Base-by-base conservation (phyloP, 1,140 invertebrate genomes). In the Drosophila kikkawai region DNA sequence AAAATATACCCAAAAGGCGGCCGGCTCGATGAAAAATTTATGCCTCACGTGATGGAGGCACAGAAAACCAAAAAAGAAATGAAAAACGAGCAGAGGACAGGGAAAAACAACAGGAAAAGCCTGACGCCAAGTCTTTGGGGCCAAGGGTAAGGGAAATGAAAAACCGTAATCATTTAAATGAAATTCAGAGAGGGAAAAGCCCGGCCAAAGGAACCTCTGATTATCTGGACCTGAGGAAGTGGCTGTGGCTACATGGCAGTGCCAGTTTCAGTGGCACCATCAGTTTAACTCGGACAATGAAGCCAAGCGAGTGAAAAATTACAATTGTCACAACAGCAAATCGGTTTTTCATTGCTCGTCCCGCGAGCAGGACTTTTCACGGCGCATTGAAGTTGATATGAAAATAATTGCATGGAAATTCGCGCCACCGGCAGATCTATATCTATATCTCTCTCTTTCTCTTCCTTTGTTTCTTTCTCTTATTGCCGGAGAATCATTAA, bases 281-380 rank as follows among this genome's bases (percentile, higher is more conserved):
- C 69, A 71, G 69, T 73, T 73, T 51, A 58, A 71, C 69, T 73
- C 69, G 68, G 68, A 73, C 69, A 73, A 73, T 73, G 55, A 86
- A 90, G 69, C 80, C 85, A 90, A 90, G 85, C 85, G 75, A 90
- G 85, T 88, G 85, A 90, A 82, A 90, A 90, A 90, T 90, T 76
- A 90, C 85, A 82, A 90, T 90, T 90, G 85, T 90, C 85, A 90
- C 85, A 90, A 76, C 79, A 90, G 64, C 85, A 90, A 90, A 90
- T 90, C 85, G 80, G 75, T 85, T 76, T 90, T 90, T 90, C 85
- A 88, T 88, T 84, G 83, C 65, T 65, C 45, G 64, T 70, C 47
- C 32, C 51, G 53, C 42, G 63, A 77, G 19, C 59, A 37, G 22
- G 66, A 83, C 73, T 78, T 88, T 90, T 90, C 85, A 88, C 85